Evolutionary conservation across 35 echinoderm and acorn worm species (phyloP).

Genomic region (Hemicentrotus pulcherrimus): DNA sequence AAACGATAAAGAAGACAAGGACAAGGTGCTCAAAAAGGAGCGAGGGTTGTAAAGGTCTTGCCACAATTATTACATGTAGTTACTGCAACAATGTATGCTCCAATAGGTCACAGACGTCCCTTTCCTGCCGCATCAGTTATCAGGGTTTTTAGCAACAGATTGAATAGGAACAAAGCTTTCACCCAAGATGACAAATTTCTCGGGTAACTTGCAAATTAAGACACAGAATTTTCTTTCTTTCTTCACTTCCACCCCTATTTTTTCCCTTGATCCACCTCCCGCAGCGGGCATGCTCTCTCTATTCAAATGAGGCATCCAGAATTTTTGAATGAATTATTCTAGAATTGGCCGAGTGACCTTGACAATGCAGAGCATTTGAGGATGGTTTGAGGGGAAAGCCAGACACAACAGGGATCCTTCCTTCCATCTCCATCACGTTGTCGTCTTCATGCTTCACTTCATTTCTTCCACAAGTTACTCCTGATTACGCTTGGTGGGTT

Average conservation of each 20-base stretch:
- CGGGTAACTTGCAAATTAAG: conserved; percentile 2
- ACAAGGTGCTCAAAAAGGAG: not conserved
- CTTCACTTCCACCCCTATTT: not conserved
- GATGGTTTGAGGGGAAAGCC: not conserved
- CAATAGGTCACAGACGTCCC: not conserved
- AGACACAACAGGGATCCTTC: conserved; percentile 16
- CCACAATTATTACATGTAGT: not conserved
- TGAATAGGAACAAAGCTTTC: not conserved
- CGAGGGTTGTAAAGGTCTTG: not conserved
- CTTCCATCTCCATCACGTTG: not conserved
- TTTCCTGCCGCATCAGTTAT: not conserved
- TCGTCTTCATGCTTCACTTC: not conserved
- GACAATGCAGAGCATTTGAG: not conserved
- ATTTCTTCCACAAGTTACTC: conserved; percentile 12
- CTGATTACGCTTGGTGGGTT: not conserved
- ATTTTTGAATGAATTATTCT: not conserved
- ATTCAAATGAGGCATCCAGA: not conserved
- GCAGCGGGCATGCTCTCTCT: not conserved
- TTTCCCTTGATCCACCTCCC: not conserved
- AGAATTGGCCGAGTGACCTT: not conserved
- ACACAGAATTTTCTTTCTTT: not conserved
- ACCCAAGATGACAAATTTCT: not conserved
- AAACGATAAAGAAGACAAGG: not conserved
- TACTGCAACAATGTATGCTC: not conserved
- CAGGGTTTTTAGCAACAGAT: not conserved